Evolutionary conservation across 1,140 invertebrate species (phyloP).

Genomic region (Drosophila ogumai): DNA sequence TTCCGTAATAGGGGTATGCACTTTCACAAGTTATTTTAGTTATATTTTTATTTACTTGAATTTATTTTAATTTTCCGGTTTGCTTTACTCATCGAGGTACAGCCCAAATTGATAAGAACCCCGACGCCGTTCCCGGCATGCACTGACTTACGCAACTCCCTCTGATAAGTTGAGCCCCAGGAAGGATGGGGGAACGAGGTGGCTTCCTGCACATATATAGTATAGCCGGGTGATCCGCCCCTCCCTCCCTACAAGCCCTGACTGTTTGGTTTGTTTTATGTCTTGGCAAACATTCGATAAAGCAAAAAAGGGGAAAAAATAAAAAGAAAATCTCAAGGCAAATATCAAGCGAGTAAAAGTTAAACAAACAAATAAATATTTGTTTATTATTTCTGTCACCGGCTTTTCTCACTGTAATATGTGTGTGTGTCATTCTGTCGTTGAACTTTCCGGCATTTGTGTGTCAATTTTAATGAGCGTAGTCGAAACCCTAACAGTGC

Average conservation of each 20-base stretch:
- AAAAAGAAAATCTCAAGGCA: constrained; percentile 40
- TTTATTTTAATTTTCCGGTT: constrained; percentile 20
- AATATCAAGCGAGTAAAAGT: constrained; percentile 69
- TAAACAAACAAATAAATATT: constrained; percentile 72
- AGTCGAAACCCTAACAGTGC: constrained; percentile 22
- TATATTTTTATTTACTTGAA: constrained; percentile 13
- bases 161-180: constrained; percentile 25
- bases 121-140: constrained; percentile 34
- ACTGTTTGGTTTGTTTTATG: constrained; percentile 67
- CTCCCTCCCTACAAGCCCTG: neutral
- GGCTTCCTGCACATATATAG: constrained; percentile 25
- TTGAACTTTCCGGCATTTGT: constrained; percentile 65
- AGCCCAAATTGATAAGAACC: constrained; percentile 48
- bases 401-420: constrained; percentile 27
- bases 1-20: neutral
- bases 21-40: neutral
- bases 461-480: constrained; percentile 69
- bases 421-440: constrained; percentile 52
- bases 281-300: constrained; percentile 77
- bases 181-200: constrained; percentile 8
- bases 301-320: constrained; percentile 27
- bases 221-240: neutral
- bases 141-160: constrained; percentile 40
- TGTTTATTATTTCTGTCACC: constrained; percentile 57
- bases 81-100: constrained; percentile 24